Evolutionary conservation across 2,888 invertebrate genomes (phyloP), one percentile per base, ranked within the genome.

Genomic region (Cosmia trapezina): DNA sequence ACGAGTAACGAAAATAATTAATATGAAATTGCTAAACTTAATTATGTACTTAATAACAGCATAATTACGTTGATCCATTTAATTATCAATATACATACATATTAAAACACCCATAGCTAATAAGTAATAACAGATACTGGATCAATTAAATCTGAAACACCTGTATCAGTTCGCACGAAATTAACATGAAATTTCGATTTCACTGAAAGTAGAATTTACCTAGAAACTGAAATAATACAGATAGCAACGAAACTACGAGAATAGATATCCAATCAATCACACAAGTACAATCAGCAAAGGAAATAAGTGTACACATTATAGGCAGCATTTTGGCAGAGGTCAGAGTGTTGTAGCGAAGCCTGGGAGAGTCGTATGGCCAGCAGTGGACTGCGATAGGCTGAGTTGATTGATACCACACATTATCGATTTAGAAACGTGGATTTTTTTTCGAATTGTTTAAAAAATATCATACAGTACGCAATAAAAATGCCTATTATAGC

Each of bases 121-220:
- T 69, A 37, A 49, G 14, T 51, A 67, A 49, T 69, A 37, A 49
- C 22, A 70, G 28, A 11, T 41, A 28, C 3, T 19, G 19, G 12
- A 51, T 19, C n/a, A 60, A 57, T 54, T 53, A 78, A 59, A 45
- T 69, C 28, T 53, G 3, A 19, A 33, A 22, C 60, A 74, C 3
- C 17, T 78, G 79, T 41, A 19, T 33, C 22, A 5, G 33, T 56
- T 72, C 73, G 0, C 75, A 79, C 37, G 49, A 28, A n/a, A 33
- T 54, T 6, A 47, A 28, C 3, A n/a, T 68, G 17, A 33, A n/a
- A 60, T 28, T 70, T 61, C 3, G 2, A 61, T 22, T 54, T 54
- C 4, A 47, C 14, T 70, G n/a, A 53, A 53, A 70, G 41, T 78
- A 78, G 4, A 54, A 66, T 76, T 41, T 54, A 54, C 11, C 19